Evolutionary conservation across 2,113 vertebrate species (phyloP), one percentile per base, ranked within the genome.

Genomic region (Myotis davidii): DNA sequence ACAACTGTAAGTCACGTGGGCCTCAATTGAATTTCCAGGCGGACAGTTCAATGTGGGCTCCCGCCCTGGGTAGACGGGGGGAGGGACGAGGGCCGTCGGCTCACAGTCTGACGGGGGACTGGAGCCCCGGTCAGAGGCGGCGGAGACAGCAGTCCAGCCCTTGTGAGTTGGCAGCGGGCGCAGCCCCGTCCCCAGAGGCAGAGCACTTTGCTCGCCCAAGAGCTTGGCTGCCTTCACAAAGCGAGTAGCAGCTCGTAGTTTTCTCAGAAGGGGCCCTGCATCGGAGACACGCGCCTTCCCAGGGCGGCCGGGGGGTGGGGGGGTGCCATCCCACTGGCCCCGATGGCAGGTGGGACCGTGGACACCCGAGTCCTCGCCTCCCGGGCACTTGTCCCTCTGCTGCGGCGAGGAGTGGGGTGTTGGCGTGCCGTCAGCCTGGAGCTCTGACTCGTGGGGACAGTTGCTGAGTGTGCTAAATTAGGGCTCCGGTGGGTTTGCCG

Each of bases 181-280:
- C 1, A 5, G 77, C 89, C 72, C 42, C 2, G 0, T 73, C 82
- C 77, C 90, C 54, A 29, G 76, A 73, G 83, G 1, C 56, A 23
- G 70, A 74, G 83, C 0, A 0, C 50, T 4, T 13, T 9, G 87
- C 72, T 56, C 0, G 27, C 67, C 14, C 0, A 0, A 18, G 95
- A 0, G 65, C 85, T n/a, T n/a, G 5, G 11, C 92, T 10, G 70
- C 67, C 59, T 91, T 87, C 95, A 69, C 94, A 77, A 85, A 97
- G 96, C 78, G 45, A 54, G 72, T 25, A 79, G 78, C 74, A 21
- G 93, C 78, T 59, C 4, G 7, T 39, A 0, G 0, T 72, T 79
- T n/a, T 54, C 91, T 95, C 69, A 0, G 90, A 42, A 87, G 82
- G 64, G 64, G 42, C 84, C 84, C 34, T 2, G 0, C 12, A 1